Base-by-base conservation (phyloP, 2,888 invertebrate species). In the Drosophila paranaensis region DNA sequence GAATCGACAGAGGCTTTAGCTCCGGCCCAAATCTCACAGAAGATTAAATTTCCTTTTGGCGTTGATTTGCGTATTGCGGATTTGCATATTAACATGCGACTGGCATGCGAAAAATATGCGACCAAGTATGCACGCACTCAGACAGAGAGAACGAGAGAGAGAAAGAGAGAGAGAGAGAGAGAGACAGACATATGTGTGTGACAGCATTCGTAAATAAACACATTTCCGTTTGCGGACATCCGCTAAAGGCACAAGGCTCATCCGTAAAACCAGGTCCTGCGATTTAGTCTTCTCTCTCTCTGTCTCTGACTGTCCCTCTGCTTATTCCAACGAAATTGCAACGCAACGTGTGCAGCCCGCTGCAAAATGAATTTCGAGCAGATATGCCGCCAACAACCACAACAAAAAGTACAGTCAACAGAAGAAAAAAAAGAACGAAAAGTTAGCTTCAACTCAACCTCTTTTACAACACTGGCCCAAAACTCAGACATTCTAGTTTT, bases 61-160 rank as follows among this genome's bases (percentile, higher is more conserved):
- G 77, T 72, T 88, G 86, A 88, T 86, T 86, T 88, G 88, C 72
- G 77, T 80, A 88, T 88, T 33, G 27, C 74, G 84, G 88, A 76
- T 83, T 88, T 78, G 73, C 87, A 76, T 81, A 69, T 79, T 65
- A 76, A 63, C 60, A 53, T 67, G 66, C 65, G 74, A 69, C 48
- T 50, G n/a, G 79, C 63, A 64, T 69, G 53, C 68, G 53, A 68
- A 77, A 75, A 73, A 60, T 67, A 75, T 77, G 72, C 58, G 60
- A 42, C 43, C 57, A 37, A 25, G 33, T 11, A 35, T 50, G 50
- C 50, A 42, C 54, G 35, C 61, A 62, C 16, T 50, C 39, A 16
- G 10, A 16, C 13, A 25, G 13, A 54, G 43, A n/a, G n/a, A n/a
- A n/a, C n/a, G n/a, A n/a, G 20, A 53, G 27, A 61, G n/a, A 30